Evolutionary conservation across 2,888 invertebrate genomes (phyloP).

Genomic region (Pristionchus exspectatus): DNA sequence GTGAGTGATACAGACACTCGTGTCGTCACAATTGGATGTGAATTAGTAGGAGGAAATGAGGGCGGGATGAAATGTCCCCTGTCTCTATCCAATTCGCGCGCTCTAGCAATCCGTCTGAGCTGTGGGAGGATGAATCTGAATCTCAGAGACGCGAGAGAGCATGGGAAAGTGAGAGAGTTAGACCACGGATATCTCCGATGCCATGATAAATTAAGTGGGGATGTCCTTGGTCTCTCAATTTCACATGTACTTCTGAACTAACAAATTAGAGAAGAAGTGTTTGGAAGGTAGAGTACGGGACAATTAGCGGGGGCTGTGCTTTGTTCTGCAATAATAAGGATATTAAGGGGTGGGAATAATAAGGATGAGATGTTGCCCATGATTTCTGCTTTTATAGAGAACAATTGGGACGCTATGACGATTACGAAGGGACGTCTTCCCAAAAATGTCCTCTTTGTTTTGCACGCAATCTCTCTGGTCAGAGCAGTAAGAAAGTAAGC

Average conservation of each 20-base stretch:
- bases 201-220: too few species aligned
- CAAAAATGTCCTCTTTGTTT: too few species aligned
- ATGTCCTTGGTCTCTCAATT: too few species aligned
- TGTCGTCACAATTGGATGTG: background rate
- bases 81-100: background rate
- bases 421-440: too few species aligned
- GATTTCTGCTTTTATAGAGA: background rate
- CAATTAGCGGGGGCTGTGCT: background rate
- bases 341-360: too few species aligned
- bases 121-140: background rate
- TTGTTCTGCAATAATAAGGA: background rate
- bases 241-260: too few species aligned
- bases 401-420: background rate
- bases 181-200: too few species aligned
- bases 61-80: background rate
- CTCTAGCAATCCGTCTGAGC: background rate
- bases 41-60: background rate
- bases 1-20: background rate
- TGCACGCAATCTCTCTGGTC: too few species aligned
- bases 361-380: background rate
- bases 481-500: too few species aligned
- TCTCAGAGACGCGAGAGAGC: too few species aligned
- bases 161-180: too few species aligned
- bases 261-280: background rate
- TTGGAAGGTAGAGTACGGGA: background rate